Evolutionary conservation across 2,888 invertebrate genomes (phyloP), one percentile per base, ranked within the genome.

Genomic region (Hipparchia semele): DNA sequence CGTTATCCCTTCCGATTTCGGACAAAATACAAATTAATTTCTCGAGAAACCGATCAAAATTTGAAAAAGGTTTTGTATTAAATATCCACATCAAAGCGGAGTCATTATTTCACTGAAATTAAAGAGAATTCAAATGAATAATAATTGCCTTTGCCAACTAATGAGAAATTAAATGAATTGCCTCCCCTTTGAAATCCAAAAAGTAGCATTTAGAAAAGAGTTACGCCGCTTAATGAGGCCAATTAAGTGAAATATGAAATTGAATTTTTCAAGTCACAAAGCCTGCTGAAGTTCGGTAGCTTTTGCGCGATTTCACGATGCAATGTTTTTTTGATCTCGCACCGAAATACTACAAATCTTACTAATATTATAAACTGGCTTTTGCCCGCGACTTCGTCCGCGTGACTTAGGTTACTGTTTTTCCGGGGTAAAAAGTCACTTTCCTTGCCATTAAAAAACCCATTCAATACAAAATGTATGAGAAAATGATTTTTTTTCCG

Each of bases 181-280:
- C 69, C 51, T 69, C 61, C n/a, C 33, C 60, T 69, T 68, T 60
- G 49, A 53, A 69, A 39, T 60, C 33, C 51, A 60, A 61, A 65
- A 69, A 60, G 69, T 51, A n/a, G 68, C 51, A 61, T 68, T 68
- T 59, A 68, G 59, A 59, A 69, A 69, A 61, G 51, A 53, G 39
- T 61, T 13, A 68, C 59, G 59, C 58, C 33, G 59, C 13, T 67
- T 53, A 69, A 69, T 53, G 69, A 53, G 61, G 60, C 53, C 61
- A 69, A 60, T 69, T 69, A 60, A 69, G 39, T 69, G 51, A 60
- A 69, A 69, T 69, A 49, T 61, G 60, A 61, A 69, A 61, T 61
- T 69, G 39, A 69, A 61, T 69, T 61, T 69, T 69, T 61, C 69
- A 61, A 53, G 60, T 61, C 69, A 60, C 69, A 49, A 49, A 59